Percentiles rank a stretch among this genome's conserved stretches.
phyloP scores from a whole-genome alignment of 2,113 vertebrate species.

The Notothenia coriiceps region DNA sequence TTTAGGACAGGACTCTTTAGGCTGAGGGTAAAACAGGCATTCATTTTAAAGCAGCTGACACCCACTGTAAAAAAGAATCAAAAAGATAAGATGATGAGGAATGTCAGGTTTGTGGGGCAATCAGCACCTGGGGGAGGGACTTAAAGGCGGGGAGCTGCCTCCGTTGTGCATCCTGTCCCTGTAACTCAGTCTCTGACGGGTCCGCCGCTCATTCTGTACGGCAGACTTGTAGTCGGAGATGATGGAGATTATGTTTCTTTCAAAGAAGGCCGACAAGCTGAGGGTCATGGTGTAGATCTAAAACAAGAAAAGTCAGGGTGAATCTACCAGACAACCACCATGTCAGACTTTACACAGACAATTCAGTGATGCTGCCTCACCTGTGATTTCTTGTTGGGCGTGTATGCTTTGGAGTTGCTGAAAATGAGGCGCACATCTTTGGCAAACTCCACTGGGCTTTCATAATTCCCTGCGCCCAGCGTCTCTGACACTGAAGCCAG shows the following conservation, averaged over 20 bases:
- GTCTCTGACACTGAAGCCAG: conserved; percentile 95
- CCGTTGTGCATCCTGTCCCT: conserved; percentile 90
- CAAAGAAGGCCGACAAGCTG: conserved; percentile 95
- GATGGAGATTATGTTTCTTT: conserved; percentile 92
- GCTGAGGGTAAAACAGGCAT: neutral
- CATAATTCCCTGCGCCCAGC: conserved; percentile 91
- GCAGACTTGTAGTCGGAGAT: conserved; percentile 96
- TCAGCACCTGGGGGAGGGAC: conserved; percentile 87
- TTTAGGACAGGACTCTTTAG: neutral
- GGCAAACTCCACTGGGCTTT: conserved; percentile 94
- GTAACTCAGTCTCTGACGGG: conserved; percentile 86
- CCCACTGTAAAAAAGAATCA: neutral
- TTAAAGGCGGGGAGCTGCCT: conserved; percentile 87
- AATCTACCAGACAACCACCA: neutral
- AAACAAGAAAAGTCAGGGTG: neutral
- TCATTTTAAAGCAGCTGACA: neutral
- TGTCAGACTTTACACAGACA: neutral
- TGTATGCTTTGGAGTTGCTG: conserved; percentile 98
- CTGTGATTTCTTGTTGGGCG: conserved; percentile 98
- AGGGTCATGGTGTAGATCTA: conserved; percentile 98
- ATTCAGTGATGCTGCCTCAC: conserved; percentile 77
- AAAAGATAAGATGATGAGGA: neutral
- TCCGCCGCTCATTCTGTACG: conserved; percentile 90
- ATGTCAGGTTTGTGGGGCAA: conserved; percentile 5
- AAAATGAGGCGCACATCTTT: conserved; percentile 97